Conservation (phyloP, 2,113 vertebrate genomes). For the Pomatorhinus ruficollis region DNA sequence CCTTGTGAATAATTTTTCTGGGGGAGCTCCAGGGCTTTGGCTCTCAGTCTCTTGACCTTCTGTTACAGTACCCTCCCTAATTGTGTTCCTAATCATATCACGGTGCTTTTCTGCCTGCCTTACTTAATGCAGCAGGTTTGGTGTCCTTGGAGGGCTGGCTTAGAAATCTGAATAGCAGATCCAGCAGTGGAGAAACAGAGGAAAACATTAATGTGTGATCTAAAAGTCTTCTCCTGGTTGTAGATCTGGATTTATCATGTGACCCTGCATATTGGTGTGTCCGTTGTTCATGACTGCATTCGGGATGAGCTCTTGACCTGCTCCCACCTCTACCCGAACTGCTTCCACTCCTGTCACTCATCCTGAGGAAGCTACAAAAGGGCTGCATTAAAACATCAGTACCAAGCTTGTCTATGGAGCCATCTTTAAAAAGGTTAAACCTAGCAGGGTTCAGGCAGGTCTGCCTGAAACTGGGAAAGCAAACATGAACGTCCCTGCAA, state of each 20-base stretch:
- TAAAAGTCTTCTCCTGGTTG: background rate
- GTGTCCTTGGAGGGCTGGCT: background rate
- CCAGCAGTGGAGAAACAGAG: background rate
- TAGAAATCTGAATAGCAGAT: background rate
- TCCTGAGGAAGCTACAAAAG: background rate
- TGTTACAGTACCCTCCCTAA: background rate
- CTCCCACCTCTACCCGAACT: background rate
- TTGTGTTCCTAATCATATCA: background rate
- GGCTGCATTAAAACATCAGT: background rate
- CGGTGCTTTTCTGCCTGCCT: background rate
- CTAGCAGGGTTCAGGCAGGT: background rate
- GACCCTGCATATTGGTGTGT: background rate
- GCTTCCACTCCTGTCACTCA: background rate
- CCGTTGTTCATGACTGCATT: background rate
- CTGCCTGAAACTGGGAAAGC: background rate
- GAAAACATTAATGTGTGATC: background rate
- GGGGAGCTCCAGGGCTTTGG: background rate
- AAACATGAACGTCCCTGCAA: fast-evolving
- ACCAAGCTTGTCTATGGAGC: background rate
- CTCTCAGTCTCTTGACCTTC: background rate
- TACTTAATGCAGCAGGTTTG: background rate
- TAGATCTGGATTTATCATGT: background rate
- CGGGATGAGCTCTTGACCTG: background rate
- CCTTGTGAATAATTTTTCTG: background rate
- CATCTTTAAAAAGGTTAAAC: background rate